Base-by-base conservation (phyloP, 1,140 invertebrate genomes). In the Drosophila navojoa region DNA sequence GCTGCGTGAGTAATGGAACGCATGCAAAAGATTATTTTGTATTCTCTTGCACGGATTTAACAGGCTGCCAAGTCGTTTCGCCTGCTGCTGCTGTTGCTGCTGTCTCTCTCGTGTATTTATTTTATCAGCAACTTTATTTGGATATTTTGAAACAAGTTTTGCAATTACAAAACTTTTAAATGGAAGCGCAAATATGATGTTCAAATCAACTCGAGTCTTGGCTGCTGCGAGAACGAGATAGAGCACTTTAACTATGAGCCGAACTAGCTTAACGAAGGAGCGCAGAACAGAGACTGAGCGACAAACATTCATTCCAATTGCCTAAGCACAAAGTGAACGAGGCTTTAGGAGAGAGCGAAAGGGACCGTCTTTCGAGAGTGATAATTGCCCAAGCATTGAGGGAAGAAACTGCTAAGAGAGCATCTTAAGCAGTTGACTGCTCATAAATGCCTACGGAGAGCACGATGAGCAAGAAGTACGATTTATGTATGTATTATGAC, bases 111-210 rank as follows among this genome's bases (percentile, higher is more conserved):
- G 44, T 59, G 13, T 67, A 63, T 62, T 49, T 60, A 32, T 76
- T 64, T 60, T 62, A 61, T 40, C 62, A 57, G 58, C 54, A 84
- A 69, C 61, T 82, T 82, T 82, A 73, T 45, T 73, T 74, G 75
- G 49, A 47, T 73, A 59, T 81, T 87, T 77, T 50, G 50, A 45
- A 44, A 61, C 53, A 86, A 86, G 76, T 86, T 86, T 87, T 67
- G 82, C 76, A 86, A 87, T 86, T 86, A 86, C 61, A 68, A 82
- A 87, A 86, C 79, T 79, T 75, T 62, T 62, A 67, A 61, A 79
- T 78, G 67, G 68, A 73, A 53, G 27, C 32, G 60, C 68, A 82
- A 79, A 82, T 79, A 71, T 66, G 54, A 60, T 54, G 59, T 47
- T 77, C 63, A 55, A 72, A 79, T 64, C 70, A 27, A 27, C 58